Evolutionary conservation across 2,888 invertebrate species (phyloP).

Genomic region (Campaea margaritaria): DNA sequence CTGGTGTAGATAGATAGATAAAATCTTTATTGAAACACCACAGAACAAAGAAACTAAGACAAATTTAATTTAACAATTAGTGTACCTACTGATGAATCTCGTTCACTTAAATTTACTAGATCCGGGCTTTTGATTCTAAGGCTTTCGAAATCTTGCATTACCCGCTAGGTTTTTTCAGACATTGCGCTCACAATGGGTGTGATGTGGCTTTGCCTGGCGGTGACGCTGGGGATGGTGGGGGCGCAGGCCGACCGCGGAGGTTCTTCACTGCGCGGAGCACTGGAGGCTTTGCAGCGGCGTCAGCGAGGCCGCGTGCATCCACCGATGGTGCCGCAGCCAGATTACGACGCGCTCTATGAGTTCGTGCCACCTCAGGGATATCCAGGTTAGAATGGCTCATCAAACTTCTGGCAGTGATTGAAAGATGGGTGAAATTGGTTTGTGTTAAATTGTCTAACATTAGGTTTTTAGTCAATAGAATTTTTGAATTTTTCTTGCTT

Average conservation of each 20-base stretch:
- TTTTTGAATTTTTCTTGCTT: too few species aligned
- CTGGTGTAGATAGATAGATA: too few species aligned
- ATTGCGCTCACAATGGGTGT: slow-evolving; percentile 57
- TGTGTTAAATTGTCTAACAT: too few species aligned
- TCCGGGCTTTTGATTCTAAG: too few species aligned
- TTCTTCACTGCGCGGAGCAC: slow-evolving; percentile 80
- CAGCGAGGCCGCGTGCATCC: slow-evolving; percentile 73
- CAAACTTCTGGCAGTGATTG: not conserved
- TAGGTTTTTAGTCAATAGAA: too few species aligned
- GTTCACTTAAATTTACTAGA: too few species aligned
- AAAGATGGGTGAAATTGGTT: too few species aligned
- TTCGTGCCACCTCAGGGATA: slow-evolving; percentile 73
- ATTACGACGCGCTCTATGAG: slow-evolving; percentile 75
- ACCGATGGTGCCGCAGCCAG: slow-evolving; percentile 59
- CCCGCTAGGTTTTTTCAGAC: slow-evolving; percentile 3
- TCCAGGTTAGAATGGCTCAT: slow-evolving; percentile 56
- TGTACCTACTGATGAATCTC: too few species aligned
- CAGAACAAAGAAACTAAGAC: too few species aligned
- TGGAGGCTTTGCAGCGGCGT: slow-evolving; percentile 82
- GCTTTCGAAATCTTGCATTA: too few species aligned
- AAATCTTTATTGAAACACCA: too few species aligned
- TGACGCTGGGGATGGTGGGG: slow-evolving; percentile 54
- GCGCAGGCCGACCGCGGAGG: slow-evolving; percentile 65
- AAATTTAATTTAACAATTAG: too few species aligned
- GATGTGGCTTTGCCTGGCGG: slow-evolving; percentile 62